Evolutionary conservation across 2,888 invertebrate species (phyloP).

Genomic region (Amblyteles armatorius): DNA sequence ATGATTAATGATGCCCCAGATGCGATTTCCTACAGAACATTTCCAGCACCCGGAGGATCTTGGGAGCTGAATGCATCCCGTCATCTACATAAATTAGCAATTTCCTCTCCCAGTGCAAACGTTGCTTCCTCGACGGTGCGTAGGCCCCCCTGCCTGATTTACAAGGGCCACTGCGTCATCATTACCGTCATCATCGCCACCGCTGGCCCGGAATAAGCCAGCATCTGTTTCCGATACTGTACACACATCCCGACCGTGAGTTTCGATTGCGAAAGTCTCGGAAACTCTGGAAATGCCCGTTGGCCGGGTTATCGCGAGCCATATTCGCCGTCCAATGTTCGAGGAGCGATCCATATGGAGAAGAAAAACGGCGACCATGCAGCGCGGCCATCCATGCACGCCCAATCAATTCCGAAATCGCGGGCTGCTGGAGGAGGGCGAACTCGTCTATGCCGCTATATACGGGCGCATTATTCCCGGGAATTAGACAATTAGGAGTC

Average conservation of each 20-base stretch:
- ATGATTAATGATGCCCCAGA: slow-evolving; percentile 61
- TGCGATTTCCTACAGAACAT: slow-evolving; percentile 59
- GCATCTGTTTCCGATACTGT: slow-evolving; percentile 6
- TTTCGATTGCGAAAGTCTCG: background rate
- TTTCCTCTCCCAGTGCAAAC: slow-evolving; percentile 65
- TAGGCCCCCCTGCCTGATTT: slow-evolving; percentile 46
- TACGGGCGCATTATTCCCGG: slow-evolving; percentile 80
- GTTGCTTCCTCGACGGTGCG: slow-evolving; percentile 51
- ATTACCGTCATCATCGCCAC: slow-evolving; percentile 53
- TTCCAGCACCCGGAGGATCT: slow-evolving; percentile 49
- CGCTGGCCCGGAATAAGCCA: slow-evolving; percentile 36
- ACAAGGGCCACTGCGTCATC: slow-evolving; percentile 59
- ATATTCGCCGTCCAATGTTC: background rate
- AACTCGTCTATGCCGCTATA: slow-evolving; percentile 59
- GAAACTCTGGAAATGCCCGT: background rate
- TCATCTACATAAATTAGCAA: slow-evolving; percentile 69
- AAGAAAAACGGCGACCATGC: background rate
- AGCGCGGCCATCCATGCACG: slow-evolving; percentile 36
- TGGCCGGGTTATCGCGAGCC: background rate
- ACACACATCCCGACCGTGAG: background rate
- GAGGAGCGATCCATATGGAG: background rate
- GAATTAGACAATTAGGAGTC: slow-evolving; percentile 85
- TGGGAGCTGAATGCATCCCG: slow-evolving; percentile 38
- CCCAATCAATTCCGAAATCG: slow-evolving; percentile 80
- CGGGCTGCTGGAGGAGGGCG: slow-evolving; percentile 15